Base-by-base conservation (phyloP, 1,140 invertebrate genomes). In the Drusus annulatus region DNA sequence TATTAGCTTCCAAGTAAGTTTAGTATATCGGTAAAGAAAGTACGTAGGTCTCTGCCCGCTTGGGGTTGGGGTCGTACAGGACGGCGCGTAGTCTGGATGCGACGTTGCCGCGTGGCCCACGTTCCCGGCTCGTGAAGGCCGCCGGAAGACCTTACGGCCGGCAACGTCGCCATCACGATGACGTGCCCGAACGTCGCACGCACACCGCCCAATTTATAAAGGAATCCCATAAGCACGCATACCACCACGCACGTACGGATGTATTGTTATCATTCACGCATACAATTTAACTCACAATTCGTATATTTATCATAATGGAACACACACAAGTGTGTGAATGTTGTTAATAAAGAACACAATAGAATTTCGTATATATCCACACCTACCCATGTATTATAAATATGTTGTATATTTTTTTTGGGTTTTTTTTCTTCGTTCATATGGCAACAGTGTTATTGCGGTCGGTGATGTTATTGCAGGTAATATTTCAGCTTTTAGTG, bases 261-360 rank as follows among this genome's bases (percentile, higher is more conserved):
- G 16, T 8, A 45, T 45, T 10, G 13, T 45, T 45, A 45, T 45
- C 36, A 45, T 45, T 45, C 36, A 45, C 36, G 36, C 36, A 45
- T 13, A 45, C 36, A 1, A 45, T 45, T 13, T 13, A 10, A 5
- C 10, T 1, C 36, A 13, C 36, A 13, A 13, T 45, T 45, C 36
- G 10, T 45, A 45, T 45, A 45, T 45, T 45, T 45, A 45, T 45
- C 36, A 45, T 45, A 45, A 45, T 45, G 36, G 36, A 45, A 45
- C 7, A 13, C 36, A 13, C 36, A 45, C 36, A 45, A 7, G 10
- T 45, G 36, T 45, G 13, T 45, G 36, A 45, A 45, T 45, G 36
- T 45, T 45, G 36, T 45, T 45, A 65, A 65, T 65, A 65, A 28
- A 25, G 8, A 65, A 65, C 62, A 65, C 62, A 65, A 65, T 65